These are phyloP conservation scores for Eudemis profundana DNA, from an alignment of 2,888 invertebrate species.

Conservation along the genomic window DNA sequence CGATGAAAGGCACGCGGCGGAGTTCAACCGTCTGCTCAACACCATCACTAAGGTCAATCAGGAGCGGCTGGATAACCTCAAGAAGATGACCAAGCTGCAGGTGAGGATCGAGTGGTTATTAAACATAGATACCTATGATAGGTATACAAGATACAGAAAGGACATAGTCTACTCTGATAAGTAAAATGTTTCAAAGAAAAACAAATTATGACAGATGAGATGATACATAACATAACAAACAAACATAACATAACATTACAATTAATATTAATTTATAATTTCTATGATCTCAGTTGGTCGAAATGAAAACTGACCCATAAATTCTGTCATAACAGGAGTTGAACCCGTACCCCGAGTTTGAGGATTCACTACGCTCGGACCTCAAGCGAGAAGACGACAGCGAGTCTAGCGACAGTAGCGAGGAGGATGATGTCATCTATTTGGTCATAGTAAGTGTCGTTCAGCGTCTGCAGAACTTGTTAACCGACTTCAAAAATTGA, in stretches of 20 bases:
- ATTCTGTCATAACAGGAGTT: not conserved
- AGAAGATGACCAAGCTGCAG: conserved; percentile 53
- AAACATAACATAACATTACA: no score
- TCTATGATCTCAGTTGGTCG: no score
- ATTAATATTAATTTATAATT: no score
- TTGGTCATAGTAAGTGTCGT: conserved; percentile 26
- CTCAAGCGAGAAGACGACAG: conserved; percentile 4
- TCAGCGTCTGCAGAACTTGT: no score
- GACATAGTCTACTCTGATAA: no score
- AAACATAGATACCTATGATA: no score
- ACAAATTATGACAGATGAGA: no score
- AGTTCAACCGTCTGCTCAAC: conserved; percentile 22
- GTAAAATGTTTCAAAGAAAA: no score
- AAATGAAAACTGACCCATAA: no score
- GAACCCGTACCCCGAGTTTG: conserved; percentile 1
- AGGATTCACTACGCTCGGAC: not conserved
- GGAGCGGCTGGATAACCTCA: conserved; percentile 54
- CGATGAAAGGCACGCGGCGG: conserved; percentile 16
- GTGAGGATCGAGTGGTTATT: conserved; percentile 17
- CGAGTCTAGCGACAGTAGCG: not conserved
- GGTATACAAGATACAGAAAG: no score
- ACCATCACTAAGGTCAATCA: conserved; percentile 26
- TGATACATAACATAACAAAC: no score
- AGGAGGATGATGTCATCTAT: conserved; percentile 17
- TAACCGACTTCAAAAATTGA: no score